Conservation (phyloP, 2,797 vertebrate species). For the Micrastur ruficollis region DNA sequence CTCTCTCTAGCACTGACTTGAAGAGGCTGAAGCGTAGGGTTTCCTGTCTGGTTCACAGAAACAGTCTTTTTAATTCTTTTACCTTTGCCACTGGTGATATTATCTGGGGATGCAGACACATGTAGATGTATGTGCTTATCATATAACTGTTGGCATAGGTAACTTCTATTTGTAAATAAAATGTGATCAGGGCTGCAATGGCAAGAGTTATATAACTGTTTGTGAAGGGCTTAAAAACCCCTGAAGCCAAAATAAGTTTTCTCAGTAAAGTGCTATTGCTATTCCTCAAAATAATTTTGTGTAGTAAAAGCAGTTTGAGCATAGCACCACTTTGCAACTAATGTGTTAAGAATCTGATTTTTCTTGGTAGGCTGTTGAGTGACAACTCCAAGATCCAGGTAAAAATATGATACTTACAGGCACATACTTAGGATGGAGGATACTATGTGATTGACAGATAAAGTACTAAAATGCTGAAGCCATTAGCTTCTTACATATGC, state of each 20-base stretch:
- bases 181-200: not conserved
- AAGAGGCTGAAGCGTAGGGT: not conserved
- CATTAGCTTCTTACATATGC: not conserved
- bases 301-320: not conserved
- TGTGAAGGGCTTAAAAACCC: not conserved
- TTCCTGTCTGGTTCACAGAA: constrained; percentile 43
- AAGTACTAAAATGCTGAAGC: not conserved
- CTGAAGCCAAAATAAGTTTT: not conserved
- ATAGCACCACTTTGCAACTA: not conserved
- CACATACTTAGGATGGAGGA: not conserved
- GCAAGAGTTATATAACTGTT: not conserved
- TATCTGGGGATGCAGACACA: not conserved
- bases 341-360: not conserved
- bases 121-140: not conserved
- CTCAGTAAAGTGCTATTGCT: not conserved
- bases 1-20: not conserved
- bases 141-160: not conserved
- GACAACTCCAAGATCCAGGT: not conserved
- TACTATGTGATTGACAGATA: not conserved
- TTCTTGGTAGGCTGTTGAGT: not conserved
- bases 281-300: not conserved
- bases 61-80: not conserved
- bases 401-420: not conserved
- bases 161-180: not conserved
- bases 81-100: not conserved